Conservation (phyloP, 2,797 vertebrate genomes). For the Poecilia picta region DNA sequence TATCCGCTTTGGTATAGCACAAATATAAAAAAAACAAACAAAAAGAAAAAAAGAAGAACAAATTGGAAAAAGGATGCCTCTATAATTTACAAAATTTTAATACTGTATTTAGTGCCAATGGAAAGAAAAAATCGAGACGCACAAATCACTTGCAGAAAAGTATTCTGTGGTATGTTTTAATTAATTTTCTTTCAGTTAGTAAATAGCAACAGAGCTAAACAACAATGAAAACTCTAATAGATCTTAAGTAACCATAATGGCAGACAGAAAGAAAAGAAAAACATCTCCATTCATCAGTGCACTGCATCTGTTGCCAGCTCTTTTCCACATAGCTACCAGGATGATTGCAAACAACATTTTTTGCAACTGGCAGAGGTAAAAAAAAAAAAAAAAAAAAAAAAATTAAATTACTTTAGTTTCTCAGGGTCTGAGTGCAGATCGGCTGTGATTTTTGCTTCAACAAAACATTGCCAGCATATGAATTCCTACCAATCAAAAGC, state of each 20-base stretch:
- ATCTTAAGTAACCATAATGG: neutral
- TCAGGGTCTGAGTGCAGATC: neutral
- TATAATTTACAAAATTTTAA: neutral
- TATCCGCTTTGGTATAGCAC: neutral
- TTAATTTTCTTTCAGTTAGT: neutral
- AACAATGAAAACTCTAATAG: neutral
- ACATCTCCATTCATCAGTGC: neutral
- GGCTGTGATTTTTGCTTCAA: neutral
- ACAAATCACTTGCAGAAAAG: no score
- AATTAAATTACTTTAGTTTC: neutral
- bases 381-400: neutral
- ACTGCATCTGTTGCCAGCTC: neutral
- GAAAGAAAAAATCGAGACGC: no score
- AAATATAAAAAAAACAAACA: neutral
- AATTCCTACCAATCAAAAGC: conserved; percentile 94
- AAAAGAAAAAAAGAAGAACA: no score
- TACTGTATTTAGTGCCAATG: neutral
- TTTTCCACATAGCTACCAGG: neutral
- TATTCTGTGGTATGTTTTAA: neutral
- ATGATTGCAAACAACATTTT: neutral
- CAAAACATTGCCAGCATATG: neutral
- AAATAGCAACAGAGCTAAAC: neutral
- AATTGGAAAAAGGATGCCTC: neutral
- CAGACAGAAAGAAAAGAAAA: neutral
- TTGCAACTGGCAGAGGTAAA: neutral